phyloP scores from a whole-genome alignment of 2,888 invertebrate genomes.

The Pteria penguin region DNA sequence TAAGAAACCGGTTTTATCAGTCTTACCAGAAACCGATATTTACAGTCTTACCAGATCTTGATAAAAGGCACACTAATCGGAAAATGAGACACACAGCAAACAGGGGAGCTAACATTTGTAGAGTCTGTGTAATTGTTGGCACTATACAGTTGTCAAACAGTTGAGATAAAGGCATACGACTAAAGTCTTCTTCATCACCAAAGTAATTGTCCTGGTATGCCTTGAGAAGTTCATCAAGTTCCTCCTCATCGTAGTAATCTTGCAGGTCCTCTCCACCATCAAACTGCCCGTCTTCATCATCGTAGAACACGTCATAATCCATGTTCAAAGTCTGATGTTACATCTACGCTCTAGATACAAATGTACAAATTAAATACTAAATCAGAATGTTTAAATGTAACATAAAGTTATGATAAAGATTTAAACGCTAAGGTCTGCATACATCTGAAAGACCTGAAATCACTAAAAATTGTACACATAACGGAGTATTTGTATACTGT shows the following conservation, averaged over 20 bases:
- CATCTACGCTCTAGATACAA: neutral
- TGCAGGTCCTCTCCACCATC: slow-evolving; percentile 14
- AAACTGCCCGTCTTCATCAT: slow-evolving; percentile 15
- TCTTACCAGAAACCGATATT: no score
- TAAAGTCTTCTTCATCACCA: slow-evolving; percentile 52
- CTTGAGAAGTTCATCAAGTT: slow-evolving; percentile 48
- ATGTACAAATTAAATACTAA: no score
- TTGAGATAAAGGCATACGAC: slow-evolving; percentile 59
- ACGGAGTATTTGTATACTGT: no score
- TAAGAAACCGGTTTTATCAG: no score
- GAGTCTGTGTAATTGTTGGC: slow-evolving; percentile 73
- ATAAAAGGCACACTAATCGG: slow-evolving; percentile 63
- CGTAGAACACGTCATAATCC: slow-evolving; percentile 6
- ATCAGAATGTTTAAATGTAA: no score
- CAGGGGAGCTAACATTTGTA: slow-evolving; percentile 68
- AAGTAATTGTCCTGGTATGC: slow-evolving; percentile 39
- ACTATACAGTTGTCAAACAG: slow-evolving; percentile 70
- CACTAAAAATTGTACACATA: no score
- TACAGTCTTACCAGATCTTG: slow-evolving; percentile 61
- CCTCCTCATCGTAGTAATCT: slow-evolving; percentile 52
- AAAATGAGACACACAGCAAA: slow-evolving; percentile 72
- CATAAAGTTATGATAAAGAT: no score
- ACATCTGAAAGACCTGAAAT: no score
- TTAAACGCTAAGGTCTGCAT: no score
- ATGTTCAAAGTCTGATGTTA: neutral